A percentile compares a stretch with the other conserved stretches of the same genome.
These are phyloP conservation scores for Standfussiana lucernea DNA, from an alignment of 2,888 invertebrate species.

Conservation along the genomic window DNA sequence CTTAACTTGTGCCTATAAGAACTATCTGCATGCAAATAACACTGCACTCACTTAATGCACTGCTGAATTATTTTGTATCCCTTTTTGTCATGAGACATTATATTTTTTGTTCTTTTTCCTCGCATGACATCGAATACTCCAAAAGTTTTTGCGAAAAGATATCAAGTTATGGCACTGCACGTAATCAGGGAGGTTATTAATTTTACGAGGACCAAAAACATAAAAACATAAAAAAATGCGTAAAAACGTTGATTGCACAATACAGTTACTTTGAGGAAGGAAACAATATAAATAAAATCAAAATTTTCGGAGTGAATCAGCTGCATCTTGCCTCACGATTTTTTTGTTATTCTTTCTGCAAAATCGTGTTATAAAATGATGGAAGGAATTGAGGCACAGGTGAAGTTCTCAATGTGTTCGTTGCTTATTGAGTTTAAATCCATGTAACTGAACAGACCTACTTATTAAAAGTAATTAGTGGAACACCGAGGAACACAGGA, in stretches of 20 bases:
- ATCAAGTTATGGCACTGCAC: slow-evolving; percentile 70
- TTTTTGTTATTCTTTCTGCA: background rate
- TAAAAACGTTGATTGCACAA: slow-evolving; percentile 41
- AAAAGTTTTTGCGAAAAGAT: slow-evolving; percentile 67
- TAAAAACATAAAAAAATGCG: slow-evolving; percentile 32
- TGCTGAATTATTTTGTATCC: slow-evolving; percentile 35
- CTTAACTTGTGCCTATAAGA: slow-evolving; percentile 36
- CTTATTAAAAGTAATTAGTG: background rate
- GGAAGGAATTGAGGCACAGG: background rate
- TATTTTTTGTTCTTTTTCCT: slow-evolving; percentile 49
- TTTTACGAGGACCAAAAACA: slow-evolving; percentile 44
- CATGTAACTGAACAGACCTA: no score
- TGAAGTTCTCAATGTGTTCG: background rate
- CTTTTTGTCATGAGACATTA: slow-evolving; percentile 35
- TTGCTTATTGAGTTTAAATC: background rate
- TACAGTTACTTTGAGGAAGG: slow-evolving; percentile 48
- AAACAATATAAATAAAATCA: slow-evolving; percentile 46
- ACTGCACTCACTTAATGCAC: slow-evolving; percentile 31
- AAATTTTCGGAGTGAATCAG: background rate
- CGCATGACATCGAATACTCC: slow-evolving; percentile 63
- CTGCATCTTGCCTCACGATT: background rate
- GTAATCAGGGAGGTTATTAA: slow-evolving; percentile 54
- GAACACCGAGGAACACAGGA: background rate
- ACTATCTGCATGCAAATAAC: slow-evolving; percentile 22
- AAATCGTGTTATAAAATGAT: background rate